Evolutionary conservation across 2,797 vertebrate species (phyloP).

Genomic region (Sebastes diploproa): DNA sequence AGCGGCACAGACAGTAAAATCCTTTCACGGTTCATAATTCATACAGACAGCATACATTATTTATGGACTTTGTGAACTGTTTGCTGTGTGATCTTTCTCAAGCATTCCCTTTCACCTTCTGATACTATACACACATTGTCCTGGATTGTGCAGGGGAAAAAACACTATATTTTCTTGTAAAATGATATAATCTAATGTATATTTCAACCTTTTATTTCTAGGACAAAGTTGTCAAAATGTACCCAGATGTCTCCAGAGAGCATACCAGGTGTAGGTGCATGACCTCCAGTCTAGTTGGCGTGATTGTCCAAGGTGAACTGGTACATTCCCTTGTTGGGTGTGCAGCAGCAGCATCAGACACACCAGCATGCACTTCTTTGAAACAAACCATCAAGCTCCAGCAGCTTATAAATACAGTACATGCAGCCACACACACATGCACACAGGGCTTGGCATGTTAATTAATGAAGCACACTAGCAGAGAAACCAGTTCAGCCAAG

Average conservation of each 20-base stretch:
- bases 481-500: conserved; percentile 36
- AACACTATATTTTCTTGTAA: not conserved
- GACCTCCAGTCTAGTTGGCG: conserved; percentile 26
- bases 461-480: not conserved
- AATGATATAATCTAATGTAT: not conserved
- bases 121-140: conserved; percentile 18
- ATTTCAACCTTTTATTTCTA: not conserved
- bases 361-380: conserved; percentile 13
- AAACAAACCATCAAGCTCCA: conserved; percentile 11
- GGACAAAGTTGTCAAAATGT: not conserved
- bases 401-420: not conserved
- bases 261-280: not conserved
- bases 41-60: conserved; percentile 78
- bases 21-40: conserved; percentile 82
- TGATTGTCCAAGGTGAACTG: conserved; percentile 27
- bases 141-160: conserved; percentile 11
- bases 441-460: conserved; percentile 43
- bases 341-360: conserved; percentile 8
- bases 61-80: conserved; percentile 73
- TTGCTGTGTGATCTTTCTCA: conserved; percentile 74
- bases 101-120: conserved; percentile 26
- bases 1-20: conserved; percentile 74
- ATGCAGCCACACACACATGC: not conserved
- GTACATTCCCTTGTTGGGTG: conserved; percentile 27
- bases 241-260: not conserved